A percentile compares a stretch with the other conserved stretches of the same genome.
These are phyloP conservation scores for Apomyelois bistriatella DNA, from an alignment of 2,888 invertebrate genomes.

Conservation along the genomic window DNA sequence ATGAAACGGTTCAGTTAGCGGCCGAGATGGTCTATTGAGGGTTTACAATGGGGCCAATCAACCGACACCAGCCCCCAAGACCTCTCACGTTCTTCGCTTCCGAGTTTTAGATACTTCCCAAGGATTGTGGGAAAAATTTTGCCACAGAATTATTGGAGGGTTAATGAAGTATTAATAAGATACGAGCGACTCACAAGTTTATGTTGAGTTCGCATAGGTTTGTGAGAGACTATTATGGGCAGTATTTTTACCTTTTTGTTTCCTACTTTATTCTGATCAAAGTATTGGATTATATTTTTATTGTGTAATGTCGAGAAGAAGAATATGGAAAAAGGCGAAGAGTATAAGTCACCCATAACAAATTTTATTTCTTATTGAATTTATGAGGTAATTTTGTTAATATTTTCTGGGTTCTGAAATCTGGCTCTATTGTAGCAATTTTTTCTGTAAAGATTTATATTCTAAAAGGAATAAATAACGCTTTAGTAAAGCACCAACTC, in stretches of 20 bases:
- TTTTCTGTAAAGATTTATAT: too few relatives aligned
- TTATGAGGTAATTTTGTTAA: too few relatives aligned
- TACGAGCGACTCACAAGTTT: background rate
- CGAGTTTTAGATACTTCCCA: conserved; percentile 47
- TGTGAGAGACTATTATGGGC: background rate
- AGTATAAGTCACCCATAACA: too few relatives aligned
- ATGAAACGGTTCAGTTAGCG: conserved; percentile 53
- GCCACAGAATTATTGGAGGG: conserved; percentile 37
- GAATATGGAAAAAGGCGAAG: too few relatives aligned
- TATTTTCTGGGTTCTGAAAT: too few relatives aligned
- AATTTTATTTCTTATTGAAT: too few relatives aligned
- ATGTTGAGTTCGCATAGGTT: conserved; percentile 10
- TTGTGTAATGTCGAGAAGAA: too few relatives aligned
- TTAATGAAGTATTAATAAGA: conserved; percentile 35
- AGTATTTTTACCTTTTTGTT: background rate
- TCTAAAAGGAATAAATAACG: too few relatives aligned
- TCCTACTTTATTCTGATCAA: too few relatives aligned
- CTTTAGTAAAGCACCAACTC: too few relatives aligned
- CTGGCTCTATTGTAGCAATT: too few relatives aligned
- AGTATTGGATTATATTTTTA: too few relatives aligned
- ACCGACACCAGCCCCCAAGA: conserved; percentile 55
- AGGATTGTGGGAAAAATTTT: conserved; percentile 35
- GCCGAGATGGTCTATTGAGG: conserved; percentile 62
- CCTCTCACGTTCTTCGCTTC: conserved; percentile 65
- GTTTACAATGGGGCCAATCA: conserved; percentile 74